A percentile compares a stretch with the other conserved stretches of the same genome.
Conservation (phyloP, 2,113 vertebrate genomes). For the Thryonomys swinderianus region DNA sequence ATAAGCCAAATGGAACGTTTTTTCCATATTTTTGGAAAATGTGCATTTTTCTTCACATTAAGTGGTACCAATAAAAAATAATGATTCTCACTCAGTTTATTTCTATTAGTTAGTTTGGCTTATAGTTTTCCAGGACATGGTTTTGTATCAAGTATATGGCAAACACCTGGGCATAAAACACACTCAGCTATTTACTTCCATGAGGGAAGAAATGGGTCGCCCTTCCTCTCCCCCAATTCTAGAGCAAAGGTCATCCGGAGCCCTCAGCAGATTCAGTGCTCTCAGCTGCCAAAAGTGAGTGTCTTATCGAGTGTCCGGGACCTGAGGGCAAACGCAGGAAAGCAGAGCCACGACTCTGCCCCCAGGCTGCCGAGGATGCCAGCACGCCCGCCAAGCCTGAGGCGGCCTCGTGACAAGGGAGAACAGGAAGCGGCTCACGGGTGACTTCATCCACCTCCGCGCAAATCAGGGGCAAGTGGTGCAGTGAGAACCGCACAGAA, state of each 20-base stretch:
- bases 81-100: constrained; percentile 92
- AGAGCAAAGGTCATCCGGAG: constrained; percentile 78
- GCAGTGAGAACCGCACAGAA: not conserved
- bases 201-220: constrained; percentile 72
- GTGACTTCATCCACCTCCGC: not conserved
- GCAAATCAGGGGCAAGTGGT: not conserved
- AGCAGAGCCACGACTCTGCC: not conserved
- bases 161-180: constrained; percentile 90
- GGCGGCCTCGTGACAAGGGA: not conserved
- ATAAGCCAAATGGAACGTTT: constrained; percentile 89
- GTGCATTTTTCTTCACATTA: constrained; percentile 90
- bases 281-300: not conserved
- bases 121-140: constrained; percentile 89
- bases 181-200: constrained; percentile 85
- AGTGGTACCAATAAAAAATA: constrained; percentile 94
- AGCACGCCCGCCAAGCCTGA: not conserved
- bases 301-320: not conserved
- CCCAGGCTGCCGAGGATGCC: not conserved
- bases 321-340: not conserved
- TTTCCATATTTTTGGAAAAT: constrained; percentile 92
- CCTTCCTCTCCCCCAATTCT: constrained; percentile 68
- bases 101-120: constrained; percentile 92
- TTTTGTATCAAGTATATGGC: constrained; percentile 89
- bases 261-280: not conserved
- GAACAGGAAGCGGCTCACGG: not conserved